Base-by-base conservation (phyloP, 2,113 vertebrate genomes). In the Pomatorhinus ruficollis region DNA sequence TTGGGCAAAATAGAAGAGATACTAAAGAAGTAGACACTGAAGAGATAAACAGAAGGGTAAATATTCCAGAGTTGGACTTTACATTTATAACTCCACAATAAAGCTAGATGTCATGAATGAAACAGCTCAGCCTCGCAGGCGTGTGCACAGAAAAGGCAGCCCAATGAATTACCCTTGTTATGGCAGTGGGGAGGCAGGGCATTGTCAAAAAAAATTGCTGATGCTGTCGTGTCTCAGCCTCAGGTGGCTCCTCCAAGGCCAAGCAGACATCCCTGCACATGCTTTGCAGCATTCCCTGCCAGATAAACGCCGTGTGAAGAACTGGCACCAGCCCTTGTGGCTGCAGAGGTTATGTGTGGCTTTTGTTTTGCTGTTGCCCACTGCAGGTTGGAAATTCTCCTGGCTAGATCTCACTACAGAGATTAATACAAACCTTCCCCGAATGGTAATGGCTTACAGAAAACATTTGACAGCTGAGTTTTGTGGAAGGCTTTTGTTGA, bases 201-300 rank as follows among this genome's bases (percentile, higher is more conserved):
- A 12, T 13, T 72, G 53, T 31, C 44, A n/a, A 1, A 47, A 11
- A 37, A 14, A 6, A 8, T 2, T 33, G 6, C 22, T 49, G n/a
- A 6, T 37, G 37, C n/a, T 60, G 8, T 17, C 70, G 20, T 81
- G 60, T 54, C 28, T 64, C 61, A 35, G 4, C 10, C 52, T 44
- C 39, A 54, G 56, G 24, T 16, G 49, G 56, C n/a, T 94, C 70
- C 37, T 68, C 65, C n/a, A 40, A 28, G 40, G 47, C 19, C 65
- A 47, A 3, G 2, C 0, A 3, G 21, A 23, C 0, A 0, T 69
- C 20, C 16, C 17, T 76, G 1, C 2, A 0, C 0, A 0, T 40
- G 57, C 77, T 84, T 49, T 60, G 50, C 15, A 40, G 68, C 39
- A 39, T 83, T 94, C 23, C n/a, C 33, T 57, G 68, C 15, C 1